Base-by-base conservation (phyloP, 2,888 invertebrate species). In the Metalampra italica region DNA sequence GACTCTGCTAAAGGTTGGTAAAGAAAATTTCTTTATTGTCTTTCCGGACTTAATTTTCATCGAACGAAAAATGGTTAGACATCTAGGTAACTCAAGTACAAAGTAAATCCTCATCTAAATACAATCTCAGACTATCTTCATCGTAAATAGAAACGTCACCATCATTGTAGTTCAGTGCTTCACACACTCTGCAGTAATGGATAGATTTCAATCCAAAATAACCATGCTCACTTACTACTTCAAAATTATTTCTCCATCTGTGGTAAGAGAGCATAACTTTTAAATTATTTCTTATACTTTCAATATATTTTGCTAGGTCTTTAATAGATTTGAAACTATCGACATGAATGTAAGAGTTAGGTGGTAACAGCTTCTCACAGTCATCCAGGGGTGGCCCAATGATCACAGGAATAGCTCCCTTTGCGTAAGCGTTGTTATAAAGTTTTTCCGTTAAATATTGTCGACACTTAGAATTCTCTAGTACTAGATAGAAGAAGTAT, bases 361-460 rank as follows among this genome's bases (percentile, higher is more conserved):
- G 92, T 0, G 94, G 94, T 30, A 94, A 68, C 8, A 93, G 63
- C 37, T 66, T 78, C 29, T 78, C 62, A 56, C 82, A 82, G 47
- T 84, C 92, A 84, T 63, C 84, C 72, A 43, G 47, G 1, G 86
- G 67, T 2, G 92, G 85, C 0, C 94, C 94, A 90, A 93, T 91
- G 38, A 94, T 91, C 3, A 94, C 75, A 0, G 94, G 94, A 30
- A 94, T 90, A 0, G 92, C 84, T 12, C 90, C 89, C 69, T 92
- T 93, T 1, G 76, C 63, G 59, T 91, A 93, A 0, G 92, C 92
- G 57, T 94, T 90, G 86, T 93, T 92, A 77, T 92, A 94, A 0
- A 91, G 67, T 68, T 94, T 94, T 65, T 94, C 94, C 0, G 94
- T 94, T 42, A 94, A 73, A 60, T 94, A 94, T 65, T 94, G 92